Percentiles rank a stretch among this genome's conserved stretches.
phyloP scores from a whole-genome alignment of 1,140 invertebrate species.

The Drosophila ambigua region DNA sequence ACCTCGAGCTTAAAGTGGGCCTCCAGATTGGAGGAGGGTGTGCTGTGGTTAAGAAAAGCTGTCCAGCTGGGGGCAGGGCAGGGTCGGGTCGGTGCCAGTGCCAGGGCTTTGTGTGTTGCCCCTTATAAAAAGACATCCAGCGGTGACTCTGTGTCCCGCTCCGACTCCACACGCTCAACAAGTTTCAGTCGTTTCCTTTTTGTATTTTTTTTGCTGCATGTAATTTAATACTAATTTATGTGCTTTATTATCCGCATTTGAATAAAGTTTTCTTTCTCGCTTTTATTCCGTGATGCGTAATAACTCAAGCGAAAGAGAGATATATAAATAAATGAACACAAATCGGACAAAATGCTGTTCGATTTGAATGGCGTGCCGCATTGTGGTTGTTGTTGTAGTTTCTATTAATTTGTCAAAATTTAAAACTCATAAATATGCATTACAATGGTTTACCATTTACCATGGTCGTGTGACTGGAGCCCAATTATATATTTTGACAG shows the following conservation, averaged over 20 bases:
- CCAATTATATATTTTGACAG: constrained; percentile 72
- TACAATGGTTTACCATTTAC: constrained; percentile 41
- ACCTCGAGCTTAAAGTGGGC: constrained; percentile 76
- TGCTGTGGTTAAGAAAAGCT: constrained; percentile 30
- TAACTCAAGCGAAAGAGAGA: constrained; percentile 15
- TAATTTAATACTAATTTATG: constrained; percentile 82
- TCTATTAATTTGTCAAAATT: constrained; percentile 79
- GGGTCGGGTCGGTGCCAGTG: no score
- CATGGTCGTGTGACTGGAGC: constrained; percentile 16
- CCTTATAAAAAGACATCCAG: constrained; percentile 61
- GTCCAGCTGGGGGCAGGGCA: constrained; percentile 18
- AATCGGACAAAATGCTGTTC: constrained; percentile 52
- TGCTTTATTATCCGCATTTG: constrained; percentile 75
- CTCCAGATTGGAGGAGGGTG: constrained; percentile 17
- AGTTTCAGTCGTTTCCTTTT: constrained; percentile 42
- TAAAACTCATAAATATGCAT: constrained; percentile 68
- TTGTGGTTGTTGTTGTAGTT: constrained; percentile 45
- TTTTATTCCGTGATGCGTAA: constrained; percentile 45
- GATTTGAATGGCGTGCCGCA: constrained; percentile 56
- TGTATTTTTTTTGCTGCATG: constrained; percentile 36
- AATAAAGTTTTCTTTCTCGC: constrained; percentile 51
- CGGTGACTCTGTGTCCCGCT: constrained; percentile 35
- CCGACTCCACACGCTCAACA: constrained; percentile 49
- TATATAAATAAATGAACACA: constrained; percentile 12
- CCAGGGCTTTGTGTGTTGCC: constrained; percentile 40